Conservation (phyloP, 2,888 invertebrate species). For the Eucriotettix oculatus region DNA sequence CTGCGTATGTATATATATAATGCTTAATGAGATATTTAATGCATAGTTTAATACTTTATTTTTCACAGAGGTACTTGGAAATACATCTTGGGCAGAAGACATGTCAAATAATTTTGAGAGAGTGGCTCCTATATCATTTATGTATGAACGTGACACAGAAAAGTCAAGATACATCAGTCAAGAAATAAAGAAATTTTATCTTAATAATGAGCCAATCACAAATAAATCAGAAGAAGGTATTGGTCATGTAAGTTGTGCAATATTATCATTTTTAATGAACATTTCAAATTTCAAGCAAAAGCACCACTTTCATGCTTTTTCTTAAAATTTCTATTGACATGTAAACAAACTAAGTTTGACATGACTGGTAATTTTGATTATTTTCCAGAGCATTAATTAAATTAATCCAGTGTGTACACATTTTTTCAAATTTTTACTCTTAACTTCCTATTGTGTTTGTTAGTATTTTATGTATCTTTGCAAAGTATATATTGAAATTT, state of each 20-base stretch:
- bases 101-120: slow-evolving; percentile 42
- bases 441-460: no score
- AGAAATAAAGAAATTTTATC: slow-evolving; percentile 33
- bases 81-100: slow-evolving; percentile 32
- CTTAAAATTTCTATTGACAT: no score
- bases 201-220: slow-evolving; percentile 23
- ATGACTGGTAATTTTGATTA: no score
- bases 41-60: neutral
- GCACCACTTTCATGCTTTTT: no score
- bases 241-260: neutral
- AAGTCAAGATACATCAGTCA: slow-evolving; percentile 32
- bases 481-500: no score
- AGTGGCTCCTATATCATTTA: slow-evolving; percentile 46
- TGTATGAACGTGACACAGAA: slow-evolving; percentile 36
- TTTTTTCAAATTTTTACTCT: no score
- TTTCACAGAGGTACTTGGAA: slow-evolving; percentile 32
- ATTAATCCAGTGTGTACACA: no score
- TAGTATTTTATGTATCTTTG: no score
- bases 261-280: no score
- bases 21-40: neutral
- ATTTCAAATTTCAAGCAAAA: no score
- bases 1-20: slow-evolving; percentile 30
- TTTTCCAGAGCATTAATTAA: no score
- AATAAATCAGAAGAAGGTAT: slow-evolving; percentile 3
- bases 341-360: no score